Evolutionary conservation across 37 sponge, comb jelly and placozoan genomes (phyloP), one percentile per base, ranked within the genome.

Genomic region (Chondrilla cf. caribensis): DNA sequence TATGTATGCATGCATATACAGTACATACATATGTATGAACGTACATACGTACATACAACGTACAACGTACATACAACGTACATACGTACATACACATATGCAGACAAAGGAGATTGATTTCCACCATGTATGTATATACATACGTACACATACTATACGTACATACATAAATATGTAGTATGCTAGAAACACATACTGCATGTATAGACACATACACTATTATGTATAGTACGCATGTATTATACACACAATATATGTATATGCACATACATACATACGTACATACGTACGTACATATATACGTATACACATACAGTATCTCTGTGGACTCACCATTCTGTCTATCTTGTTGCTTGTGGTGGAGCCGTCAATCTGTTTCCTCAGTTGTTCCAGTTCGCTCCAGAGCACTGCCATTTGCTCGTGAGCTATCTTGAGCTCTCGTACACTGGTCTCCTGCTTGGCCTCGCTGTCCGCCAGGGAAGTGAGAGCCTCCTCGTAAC

Each of bases 401-500:
- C 95, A 95, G 85, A 88, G 84, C 58, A 78, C 79, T 26, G 68
- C 18, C 60, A 96, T 88, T 54, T 90, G 87, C 15, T 91, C 84
- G 41, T 90, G 85, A 29, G 91, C 90, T 90, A 92, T 42, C 76
- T 79, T 92, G 57, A 92, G 71, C 36, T 92, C 93, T 32, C 86
- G 86, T 22, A 86, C 86, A n/a, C 66, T 58, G 31, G 84, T 86
- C 78, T 92, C 93, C 54, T 80, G 86, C 54, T 86, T 92, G 2
- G 89, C 89, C 38, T 94, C 90, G 68, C 91, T 90, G 81, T 94
- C 95, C 1, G 89, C 89, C 60, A 94, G 83, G 18, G 86, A 79
- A 29, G 86, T 85, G 6, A 94, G 78, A 14, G 95, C 95, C 58
- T 94, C 75, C 36, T 94, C 95, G 73, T 94, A 94, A n/a, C 64